These are phyloP conservation scores for Diplogasteroides magnus DNA, from an alignment of 1,140 invertebrate species.

Conservation along the genomic window DNA sequence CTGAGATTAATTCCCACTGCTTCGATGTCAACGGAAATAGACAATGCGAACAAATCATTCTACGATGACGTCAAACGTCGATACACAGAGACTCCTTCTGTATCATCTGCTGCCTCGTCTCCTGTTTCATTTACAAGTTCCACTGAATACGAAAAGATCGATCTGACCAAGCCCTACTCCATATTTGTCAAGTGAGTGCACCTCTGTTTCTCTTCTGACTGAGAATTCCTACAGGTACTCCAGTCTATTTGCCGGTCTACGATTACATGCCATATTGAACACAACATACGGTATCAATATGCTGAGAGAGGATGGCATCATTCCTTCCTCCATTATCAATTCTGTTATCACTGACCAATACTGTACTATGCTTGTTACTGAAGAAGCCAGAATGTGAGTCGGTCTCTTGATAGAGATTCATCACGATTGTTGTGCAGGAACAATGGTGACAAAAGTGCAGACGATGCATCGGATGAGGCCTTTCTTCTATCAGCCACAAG, in stretches of 20 bases:
- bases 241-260: neutral
- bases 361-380: neutral
- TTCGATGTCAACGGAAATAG: too few species aligned
- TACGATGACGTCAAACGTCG: too few species aligned
- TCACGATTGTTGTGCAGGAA: neutral
- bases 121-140: neutral
- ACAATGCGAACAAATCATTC: too few species aligned
- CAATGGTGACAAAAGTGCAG: neutral
- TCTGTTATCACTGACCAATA: neutral
- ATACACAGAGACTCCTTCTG: neutral
- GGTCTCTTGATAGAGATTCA: neutral
- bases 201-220: neutral
- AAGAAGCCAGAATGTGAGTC: neutral
- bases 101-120: neutral
- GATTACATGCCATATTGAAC: neutral
- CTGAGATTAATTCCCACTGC: neutral
- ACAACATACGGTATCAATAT: neutral
- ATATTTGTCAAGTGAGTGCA: neutral
- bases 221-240: neutral
- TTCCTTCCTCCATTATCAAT: neutral
- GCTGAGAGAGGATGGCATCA: neutral
- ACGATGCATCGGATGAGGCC: neutral
- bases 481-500: neutral
- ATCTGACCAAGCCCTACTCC: neutral
- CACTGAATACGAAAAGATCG: too few species aligned